phyloP scores from a whole-genome alignment of 2,888 invertebrate species.

The Amphipoea oculea region DNA sequence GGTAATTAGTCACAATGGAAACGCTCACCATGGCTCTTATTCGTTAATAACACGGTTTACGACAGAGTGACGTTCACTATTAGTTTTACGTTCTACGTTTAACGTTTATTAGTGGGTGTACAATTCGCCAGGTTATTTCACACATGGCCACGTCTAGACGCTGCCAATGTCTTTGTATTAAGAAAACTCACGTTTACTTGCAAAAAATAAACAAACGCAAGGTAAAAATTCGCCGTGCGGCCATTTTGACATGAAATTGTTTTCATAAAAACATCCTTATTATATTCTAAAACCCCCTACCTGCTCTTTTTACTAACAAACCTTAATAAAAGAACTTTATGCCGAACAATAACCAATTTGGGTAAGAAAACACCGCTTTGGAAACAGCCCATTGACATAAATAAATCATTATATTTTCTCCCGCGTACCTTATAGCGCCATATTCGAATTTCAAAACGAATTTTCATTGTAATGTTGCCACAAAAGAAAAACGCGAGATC shows the following conservation, averaged over 20 bases:
- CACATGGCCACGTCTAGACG: slow-evolving; percentile 88
- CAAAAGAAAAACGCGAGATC: slow-evolving; percentile 87
- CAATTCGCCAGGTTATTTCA: slow-evolving; percentile 87
- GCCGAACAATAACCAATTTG: slow-evolving; percentile 89
- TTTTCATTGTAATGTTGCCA: slow-evolving; percentile 87
- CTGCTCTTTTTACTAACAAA: slow-evolving; percentile 88
- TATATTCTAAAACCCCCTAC: slow-evolving; percentile 82
- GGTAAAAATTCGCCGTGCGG: slow-evolving; percentile 13
- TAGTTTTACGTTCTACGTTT: slow-evolving; percentile 87
- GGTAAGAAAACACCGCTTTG: slow-evolving; percentile 83
- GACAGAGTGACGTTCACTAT: slow-evolving; percentile 85
- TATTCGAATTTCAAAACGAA: slow-evolving; percentile 81
- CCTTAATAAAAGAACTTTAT: slow-evolving; percentile 88
- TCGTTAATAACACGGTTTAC: slow-evolving; percentile 86
- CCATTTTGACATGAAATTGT: slow-evolving; percentile 65
- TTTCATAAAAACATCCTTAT: slow-evolving; percentile 79
- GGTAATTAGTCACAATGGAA: slow-evolving; percentile 47
- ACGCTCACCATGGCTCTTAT: slow-evolving; percentile 72
- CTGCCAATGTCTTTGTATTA: slow-evolving; percentile 80
- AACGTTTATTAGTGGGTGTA: slow-evolving; percentile 87
- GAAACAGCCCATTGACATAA: slow-evolving; percentile 89
- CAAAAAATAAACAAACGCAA: slow-evolving; percentile 56
- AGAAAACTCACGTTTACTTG: slow-evolving; percentile 59
- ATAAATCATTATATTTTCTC: slow-evolving; percentile 88
- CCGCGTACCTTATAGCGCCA: slow-evolving; percentile 73